phyloP scores from a whole-genome alignment of 2,113 vertebrate species.

The Dipodomys merriami region DNA sequence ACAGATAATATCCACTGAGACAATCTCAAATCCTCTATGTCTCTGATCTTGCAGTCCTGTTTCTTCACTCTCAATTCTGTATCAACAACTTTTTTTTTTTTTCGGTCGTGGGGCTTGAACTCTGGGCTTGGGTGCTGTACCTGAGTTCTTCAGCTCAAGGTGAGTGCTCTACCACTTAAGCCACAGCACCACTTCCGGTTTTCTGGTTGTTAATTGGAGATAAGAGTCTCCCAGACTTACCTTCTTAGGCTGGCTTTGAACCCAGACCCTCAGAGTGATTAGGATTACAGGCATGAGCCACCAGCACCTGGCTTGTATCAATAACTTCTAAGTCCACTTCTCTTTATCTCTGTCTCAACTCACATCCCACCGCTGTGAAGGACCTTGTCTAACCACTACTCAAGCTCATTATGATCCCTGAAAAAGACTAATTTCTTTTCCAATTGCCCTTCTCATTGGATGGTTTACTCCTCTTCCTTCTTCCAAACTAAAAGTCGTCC shows the following conservation, averaged over 20 bases:
- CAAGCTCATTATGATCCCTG: neutral
- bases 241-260: too few relatives aligned
- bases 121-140: too few relatives aligned
- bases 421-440: neutral
- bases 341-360: neutral
- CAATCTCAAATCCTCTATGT: neutral
- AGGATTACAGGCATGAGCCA: too few relatives aligned
- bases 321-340: neutral
- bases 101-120: too few relatives aligned
- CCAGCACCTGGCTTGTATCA: too few relatives aligned
- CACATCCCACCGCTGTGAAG: neutral
- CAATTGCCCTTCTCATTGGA: neutral
- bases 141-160: too few relatives aligned
- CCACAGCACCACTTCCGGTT: too few relatives aligned
- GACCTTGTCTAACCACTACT: neutral
- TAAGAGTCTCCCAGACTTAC: too few relatives aligned
- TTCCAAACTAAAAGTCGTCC: neutral
- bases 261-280: too few relatives aligned
- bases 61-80: neutral
- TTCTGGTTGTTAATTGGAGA: too few relatives aligned
- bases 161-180: too few relatives aligned
- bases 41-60: neutral
- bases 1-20: neutral
- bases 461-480: neutral
- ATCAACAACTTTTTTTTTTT: neutral